These are phyloP conservation scores for Spongilla lacustris DNA, from an alignment of 37 sponge, comb jelly and placozoan species.

Conservation along the genomic window DNA sequence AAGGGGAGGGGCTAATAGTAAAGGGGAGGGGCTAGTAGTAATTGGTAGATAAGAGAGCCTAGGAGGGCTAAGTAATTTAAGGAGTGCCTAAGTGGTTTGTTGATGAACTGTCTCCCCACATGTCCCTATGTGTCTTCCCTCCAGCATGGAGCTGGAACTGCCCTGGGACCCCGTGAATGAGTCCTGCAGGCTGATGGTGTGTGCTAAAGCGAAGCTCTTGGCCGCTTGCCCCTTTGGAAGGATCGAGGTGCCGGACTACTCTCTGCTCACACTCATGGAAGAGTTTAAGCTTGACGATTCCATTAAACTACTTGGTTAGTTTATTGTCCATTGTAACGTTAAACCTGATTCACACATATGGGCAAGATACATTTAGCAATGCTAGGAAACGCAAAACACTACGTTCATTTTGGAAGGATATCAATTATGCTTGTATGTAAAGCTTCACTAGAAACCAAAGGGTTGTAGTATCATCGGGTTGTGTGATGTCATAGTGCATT, in stretches of 20 bases:
- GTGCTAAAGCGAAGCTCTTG: not conserved
- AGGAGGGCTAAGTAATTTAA: not conserved
- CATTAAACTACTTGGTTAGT: not conserved
- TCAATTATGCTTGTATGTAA: no score
- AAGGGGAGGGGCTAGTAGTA: not conserved
- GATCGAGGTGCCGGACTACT: not conserved
- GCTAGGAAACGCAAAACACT: no score
- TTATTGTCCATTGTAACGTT: not conserved
- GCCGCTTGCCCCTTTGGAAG: not conserved
- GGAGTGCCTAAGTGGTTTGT: no score
- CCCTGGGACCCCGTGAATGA: constrained; percentile 70
- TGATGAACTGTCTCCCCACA: not conserved
- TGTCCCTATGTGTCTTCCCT: not conserved
- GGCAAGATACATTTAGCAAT: no score
- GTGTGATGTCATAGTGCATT: no score
- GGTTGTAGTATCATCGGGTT: no score
- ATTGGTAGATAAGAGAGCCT: not conserved
- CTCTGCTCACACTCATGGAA: not conserved
- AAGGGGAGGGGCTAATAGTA: not conserved
- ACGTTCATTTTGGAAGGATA: no score
- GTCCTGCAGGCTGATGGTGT: constrained; percentile 42
- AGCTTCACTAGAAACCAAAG: no score
- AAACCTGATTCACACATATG: not conserved
- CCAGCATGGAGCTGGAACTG: constrained; percentile 56
- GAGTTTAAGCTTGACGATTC: not conserved